A percentile compares a stretch with the other conserved stretches of the same genome.
These are phyloP conservation scores for Deilephila porcellus DNA, from an alignment of 2,888 invertebrate species.

Conservation along the genomic window DNA sequence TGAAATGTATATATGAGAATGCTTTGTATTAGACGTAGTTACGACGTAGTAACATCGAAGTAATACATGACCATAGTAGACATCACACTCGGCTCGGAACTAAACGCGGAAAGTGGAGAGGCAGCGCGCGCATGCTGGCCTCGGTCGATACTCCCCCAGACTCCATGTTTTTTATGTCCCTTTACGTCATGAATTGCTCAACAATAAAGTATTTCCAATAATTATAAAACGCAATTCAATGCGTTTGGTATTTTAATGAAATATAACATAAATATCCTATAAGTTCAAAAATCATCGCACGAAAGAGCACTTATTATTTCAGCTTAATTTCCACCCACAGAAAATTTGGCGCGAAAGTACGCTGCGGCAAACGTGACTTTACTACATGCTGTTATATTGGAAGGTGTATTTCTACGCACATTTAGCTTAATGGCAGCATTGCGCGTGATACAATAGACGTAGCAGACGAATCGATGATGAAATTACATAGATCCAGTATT, in stretches of 20 bases:
- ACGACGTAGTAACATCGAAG: conserved; percentile 25
- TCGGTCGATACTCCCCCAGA: conserved; percentile 82
- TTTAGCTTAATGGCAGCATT: not conserved
- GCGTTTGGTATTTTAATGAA: not conserved
- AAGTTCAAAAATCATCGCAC: too few relatives aligned
- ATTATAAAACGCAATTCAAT: conserved; percentile 61
- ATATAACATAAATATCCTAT: not conserved
- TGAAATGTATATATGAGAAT: not conserved
- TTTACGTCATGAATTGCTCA: conserved; percentile 75
- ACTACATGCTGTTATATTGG: not conserved
- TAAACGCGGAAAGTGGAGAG: conserved; percentile 45
- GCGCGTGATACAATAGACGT: not conserved
- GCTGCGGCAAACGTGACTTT: not conserved
- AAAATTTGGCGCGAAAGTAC: conserved; percentile 16
- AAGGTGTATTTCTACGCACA: not conserved
- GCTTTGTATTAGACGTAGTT: conserved; percentile 9
- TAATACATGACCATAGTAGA: conserved; percentile 39
- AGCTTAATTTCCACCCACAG: not conserved
- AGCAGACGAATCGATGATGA: not conserved
- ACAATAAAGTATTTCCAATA: conserved; percentile 70
- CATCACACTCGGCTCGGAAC: conserved; percentile 47
- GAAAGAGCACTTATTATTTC: not conserved
- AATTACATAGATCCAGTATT: not conserved
- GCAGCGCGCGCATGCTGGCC: conserved; percentile 74
- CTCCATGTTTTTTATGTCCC: conserved; percentile 83